Evolutionary conservation across 2,888 invertebrate species (phyloP).

Genomic region (Lithophane socia): DNA sequence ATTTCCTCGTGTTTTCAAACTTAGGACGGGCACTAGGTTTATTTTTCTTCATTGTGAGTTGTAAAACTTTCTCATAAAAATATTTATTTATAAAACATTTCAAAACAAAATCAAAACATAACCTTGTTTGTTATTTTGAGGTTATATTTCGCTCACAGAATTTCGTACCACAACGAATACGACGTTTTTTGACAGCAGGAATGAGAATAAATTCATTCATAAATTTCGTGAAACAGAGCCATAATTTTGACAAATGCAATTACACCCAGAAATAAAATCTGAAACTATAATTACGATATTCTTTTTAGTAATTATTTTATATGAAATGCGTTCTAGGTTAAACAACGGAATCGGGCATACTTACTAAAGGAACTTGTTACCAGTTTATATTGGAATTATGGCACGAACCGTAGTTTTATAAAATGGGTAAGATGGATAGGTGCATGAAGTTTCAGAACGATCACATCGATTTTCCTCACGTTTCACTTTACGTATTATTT

Average conservation of each 20-base stretch:
- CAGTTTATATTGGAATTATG: neutral
- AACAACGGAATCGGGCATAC: too few relatives aligned
- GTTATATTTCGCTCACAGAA: slow-evolving; percentile 39
- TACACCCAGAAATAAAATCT: neutral
- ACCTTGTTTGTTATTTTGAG: slow-evolving; percentile 44
- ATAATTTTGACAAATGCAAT: neutral
- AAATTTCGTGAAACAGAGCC: slow-evolving; percentile 12
- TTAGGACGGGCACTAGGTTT: slow-evolving; percentile 73
- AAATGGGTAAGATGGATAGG: rapidly evolving
- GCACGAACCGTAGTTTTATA: neutral
- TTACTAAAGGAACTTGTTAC: neutral
- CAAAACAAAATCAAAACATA: slow-evolving; percentile 4
- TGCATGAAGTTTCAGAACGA: slow-evolving; percentile 44
- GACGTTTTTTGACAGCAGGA: neutral
- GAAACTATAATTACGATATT: too few relatives aligned
- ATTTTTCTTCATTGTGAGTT: slow-evolving; percentile 78
- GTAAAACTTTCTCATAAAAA: neutral
- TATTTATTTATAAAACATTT: neutral
- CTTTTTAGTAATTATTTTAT: neutral
- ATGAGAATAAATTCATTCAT: neutral
- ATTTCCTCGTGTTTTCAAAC: slow-evolving; percentile 91
- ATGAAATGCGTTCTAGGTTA: neutral
- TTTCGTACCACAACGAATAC: neutral
- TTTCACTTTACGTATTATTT: slow-evolving; percentile 20
- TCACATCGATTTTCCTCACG: neutral